Evolutionary conservation across 1,140 invertebrate genomes (phyloP), one percentile per base, ranked within the genome.

Genomic region (Diorhabda carinulata): DNA sequence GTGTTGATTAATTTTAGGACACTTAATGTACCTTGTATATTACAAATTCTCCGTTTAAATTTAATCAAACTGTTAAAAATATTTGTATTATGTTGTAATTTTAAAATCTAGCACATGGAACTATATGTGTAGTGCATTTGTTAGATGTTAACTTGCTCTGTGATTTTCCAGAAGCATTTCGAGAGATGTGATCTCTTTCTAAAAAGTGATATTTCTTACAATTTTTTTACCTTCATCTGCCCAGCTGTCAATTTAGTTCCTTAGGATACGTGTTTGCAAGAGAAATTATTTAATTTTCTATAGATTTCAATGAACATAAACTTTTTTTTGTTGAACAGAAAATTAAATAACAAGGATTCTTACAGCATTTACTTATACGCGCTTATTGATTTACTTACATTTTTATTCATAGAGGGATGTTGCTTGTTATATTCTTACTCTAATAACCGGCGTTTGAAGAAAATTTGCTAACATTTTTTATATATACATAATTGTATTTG

Each of bases 381-480:
- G 69, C 69, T 70, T 70, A 70, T 67, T 70, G 67, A 67, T 67
- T 70, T 57, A 70, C 69, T 56, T 67, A 67, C 47, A 52, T 67
- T 67, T 70, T 62, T 67, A 64, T 67, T 70, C 66, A 63, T 58
- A 25, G 62, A 44, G 69, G 69, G 61, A 67, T 70, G 69, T 70
- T 70, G 69, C 65, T 70, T 70, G 67, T 70, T 47, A 56, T 60
- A 70, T 70, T 61, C 45, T 60, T 52, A 43, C 56, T 10, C 40
- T 70, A 70, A 64, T 40, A 60, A 60, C 47, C 6, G 47, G 47
- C 47, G 47, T 52, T 52, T 52, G 47, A 8, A 52, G n/a, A 52
- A 52, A 8, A 8, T 52, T 6, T 52, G 6, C 6, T 52, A 52
- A 52, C 47, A 52, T 52, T 52, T 52, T 52, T 52, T 52, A 4